Conservation (phyloP, 2,113 vertebrate genomes). For the Symphodus melops region DNA sequence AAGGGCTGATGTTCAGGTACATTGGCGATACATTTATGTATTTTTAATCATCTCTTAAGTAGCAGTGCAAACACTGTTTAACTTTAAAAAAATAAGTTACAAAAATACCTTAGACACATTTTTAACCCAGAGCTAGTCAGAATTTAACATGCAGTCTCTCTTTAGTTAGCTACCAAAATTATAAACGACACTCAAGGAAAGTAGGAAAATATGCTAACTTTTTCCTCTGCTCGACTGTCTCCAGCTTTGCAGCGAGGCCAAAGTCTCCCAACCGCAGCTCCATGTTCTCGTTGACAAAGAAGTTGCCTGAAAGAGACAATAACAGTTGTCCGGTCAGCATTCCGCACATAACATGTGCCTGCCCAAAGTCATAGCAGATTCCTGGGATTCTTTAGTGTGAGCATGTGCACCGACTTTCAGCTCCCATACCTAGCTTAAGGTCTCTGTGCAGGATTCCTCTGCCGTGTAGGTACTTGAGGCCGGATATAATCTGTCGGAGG, state of each 20-base stretch:
- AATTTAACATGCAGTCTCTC: too few species aligned
- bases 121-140: neutral
- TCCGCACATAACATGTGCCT: constrained; percentile 39
- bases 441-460: constrained; percentile 95
- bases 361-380: constrained; percentile 56
- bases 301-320: constrained; percentile 88
- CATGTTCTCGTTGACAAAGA: constrained; percentile 99
- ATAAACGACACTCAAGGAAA: neutral
- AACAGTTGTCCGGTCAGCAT: constrained; percentile 57
- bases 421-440: constrained; percentile 91
- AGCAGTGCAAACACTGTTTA: neutral
- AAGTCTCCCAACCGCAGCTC: constrained; percentile 97
- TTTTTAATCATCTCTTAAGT: too few species aligned
- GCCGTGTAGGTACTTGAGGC: constrained; percentile 96
- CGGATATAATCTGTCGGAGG: constrained; percentile 95
- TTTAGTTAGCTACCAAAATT: too few species aligned
- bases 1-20: neutral
- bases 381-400: constrained; percentile 52
- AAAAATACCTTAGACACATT: neutral
- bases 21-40: neutral
- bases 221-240: constrained; percentile 92
- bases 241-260: constrained; percentile 92
- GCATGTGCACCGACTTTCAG: neutral
- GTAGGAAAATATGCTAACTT: constrained; percentile 83
- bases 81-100: neutral